Evolutionary conservation across 2,113 vertebrate genomes (phyloP).

Genomic region (Sarotherodon lohbergeri): DNA sequence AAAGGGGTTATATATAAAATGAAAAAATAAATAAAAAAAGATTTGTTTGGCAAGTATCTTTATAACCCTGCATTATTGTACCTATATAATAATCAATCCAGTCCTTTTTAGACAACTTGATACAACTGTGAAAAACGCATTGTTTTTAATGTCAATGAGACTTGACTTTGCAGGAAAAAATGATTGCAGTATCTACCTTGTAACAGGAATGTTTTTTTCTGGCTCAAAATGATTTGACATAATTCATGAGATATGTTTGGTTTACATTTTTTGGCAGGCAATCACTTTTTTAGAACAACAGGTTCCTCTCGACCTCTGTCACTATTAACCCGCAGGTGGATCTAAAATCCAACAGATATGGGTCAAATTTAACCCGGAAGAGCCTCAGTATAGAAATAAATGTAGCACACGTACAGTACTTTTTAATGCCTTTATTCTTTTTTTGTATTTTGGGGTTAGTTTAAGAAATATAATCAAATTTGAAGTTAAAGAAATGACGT

Average conservation of each 20-base stretch:
- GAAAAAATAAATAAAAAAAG: not conserved
- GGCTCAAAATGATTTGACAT: not conserved
- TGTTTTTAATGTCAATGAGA: not conserved
- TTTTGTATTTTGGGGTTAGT: not conserved
- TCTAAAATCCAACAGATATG: not conserved
- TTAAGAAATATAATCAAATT: not conserved
- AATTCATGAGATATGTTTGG: not conserved
- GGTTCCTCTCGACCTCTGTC: not conserved
- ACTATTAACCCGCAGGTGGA: not conserved
- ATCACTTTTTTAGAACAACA: not conserved
- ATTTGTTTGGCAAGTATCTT: not conserved
- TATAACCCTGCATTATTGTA: not conserved
- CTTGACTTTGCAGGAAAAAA: not conserved
- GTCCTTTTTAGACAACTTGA: not conserved
- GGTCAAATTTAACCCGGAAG: not conserved
- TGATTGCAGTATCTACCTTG: rapidly evolving
- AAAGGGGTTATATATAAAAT: not conserved
- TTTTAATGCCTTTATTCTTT: not conserved
- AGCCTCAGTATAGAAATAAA: not conserved
- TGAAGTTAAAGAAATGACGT: not conserved
- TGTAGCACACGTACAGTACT: not conserved
- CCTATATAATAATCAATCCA: not conserved
- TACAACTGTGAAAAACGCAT: not conserved
- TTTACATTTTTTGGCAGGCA: not conserved
- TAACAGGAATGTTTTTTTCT: not conserved